Percentiles rank a stretch among this genome's conserved stretches.
Conservation (phyloP, 2,888 invertebrate genomes). For the Beris chalybata region DNA sequence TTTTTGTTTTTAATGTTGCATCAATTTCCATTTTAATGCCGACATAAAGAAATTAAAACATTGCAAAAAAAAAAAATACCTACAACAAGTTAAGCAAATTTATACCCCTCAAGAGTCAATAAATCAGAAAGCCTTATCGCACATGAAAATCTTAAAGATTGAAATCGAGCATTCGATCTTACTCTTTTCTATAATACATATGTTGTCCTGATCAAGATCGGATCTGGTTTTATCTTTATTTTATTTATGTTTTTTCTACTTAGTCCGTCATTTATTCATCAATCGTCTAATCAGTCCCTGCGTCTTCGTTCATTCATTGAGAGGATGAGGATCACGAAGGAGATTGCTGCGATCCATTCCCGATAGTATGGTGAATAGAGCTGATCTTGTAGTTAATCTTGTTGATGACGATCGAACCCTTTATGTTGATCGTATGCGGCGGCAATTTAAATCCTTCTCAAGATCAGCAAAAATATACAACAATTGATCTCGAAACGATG, state of each 20-base stretch:
- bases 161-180: constrained; percentile 29
- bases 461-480: not conserved
- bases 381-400: not conserved
- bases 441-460: not conserved
- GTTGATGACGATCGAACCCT: not conserved
- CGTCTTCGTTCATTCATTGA: not conserved
- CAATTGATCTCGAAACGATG: constrained; percentile 20
- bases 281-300: constrained; percentile 20
- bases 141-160: constrained; percentile 32
- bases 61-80: too few species aligned
- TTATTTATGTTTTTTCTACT: too few species aligned
- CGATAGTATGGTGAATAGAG: too few species aligned
- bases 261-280: constrained; percentile 21
- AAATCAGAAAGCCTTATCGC: constrained; percentile 40
- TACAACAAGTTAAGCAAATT: not conserved
- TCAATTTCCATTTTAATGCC: too few species aligned
- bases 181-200: not conserved
- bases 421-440: constrained; percentile 13
- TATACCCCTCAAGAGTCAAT: constrained; percentile 37
- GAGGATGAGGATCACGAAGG: too few species aligned
- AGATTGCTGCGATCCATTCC: too few species aligned
- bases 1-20: not conserved
- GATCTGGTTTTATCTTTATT: constrained; percentile 4
- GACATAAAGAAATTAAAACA: too few species aligned
- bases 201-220: not conserved